A percentile compares a stretch with the other conserved stretches of the same genome.
Evolutionary conservation across 1,140 invertebrate species (phyloP).

Genomic region (Ceratitis capitata): DNA sequence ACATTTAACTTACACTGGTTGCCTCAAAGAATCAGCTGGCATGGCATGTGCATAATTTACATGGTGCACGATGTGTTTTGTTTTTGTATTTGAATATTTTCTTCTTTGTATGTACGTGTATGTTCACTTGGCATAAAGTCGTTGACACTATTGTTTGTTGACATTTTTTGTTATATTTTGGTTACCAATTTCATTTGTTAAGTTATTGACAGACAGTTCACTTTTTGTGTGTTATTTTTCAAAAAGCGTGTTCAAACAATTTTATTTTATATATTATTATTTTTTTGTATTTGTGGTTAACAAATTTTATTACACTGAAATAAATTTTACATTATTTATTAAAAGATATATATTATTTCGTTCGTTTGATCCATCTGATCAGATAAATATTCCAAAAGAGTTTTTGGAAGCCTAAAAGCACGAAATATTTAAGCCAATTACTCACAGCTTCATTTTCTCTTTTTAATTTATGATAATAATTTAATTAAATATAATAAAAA

Average conservation of each 20-base stretch:
- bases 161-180: not conserved
- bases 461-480: too few relatives aligned
- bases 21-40: not conserved
- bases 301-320: not conserved
- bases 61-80: not conserved
- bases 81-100: not conserved
- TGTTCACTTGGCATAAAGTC: not conserved
- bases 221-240: not conserved
- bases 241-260: not conserved
- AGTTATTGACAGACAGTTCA: not conserved
- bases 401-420: too few relatives aligned
- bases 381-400: too few relatives aligned
- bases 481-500: too few relatives aligned
- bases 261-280: not conserved
- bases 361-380: too few relatives aligned
- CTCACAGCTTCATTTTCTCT: too few relatives aligned
- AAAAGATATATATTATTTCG: not conserved
- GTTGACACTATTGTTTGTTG: not conserved
- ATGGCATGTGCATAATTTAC: not conserved
- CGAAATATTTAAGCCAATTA: too few relatives aligned
- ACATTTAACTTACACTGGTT: not conserved
- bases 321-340: not conserved
- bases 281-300: not conserved
- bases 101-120: not conserved
- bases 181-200: not conserved